A percentile compares a stretch with the other conserved stretches of the same genome.
Conservation (phyloP, 2,797 vertebrate species). For the Sebastes diaconus region DNA sequence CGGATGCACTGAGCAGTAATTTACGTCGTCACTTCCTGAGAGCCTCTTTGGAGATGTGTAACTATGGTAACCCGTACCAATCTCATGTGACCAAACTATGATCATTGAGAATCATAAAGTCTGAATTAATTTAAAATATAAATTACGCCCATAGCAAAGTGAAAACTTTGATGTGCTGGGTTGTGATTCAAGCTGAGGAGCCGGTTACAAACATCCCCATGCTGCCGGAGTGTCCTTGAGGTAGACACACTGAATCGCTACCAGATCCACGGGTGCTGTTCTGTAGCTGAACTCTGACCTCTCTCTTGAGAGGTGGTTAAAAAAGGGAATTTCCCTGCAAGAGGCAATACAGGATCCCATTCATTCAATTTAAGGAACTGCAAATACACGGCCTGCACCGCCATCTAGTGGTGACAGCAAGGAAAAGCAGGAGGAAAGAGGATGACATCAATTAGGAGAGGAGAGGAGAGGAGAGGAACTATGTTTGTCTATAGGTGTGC, state of each 20-base stretch:
- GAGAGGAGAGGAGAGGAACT: too few species aligned
- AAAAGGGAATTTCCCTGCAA: constrained; percentile 27
- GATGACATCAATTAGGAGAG: background rate
- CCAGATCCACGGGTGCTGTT: background rate
- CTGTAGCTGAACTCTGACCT: constrained; percentile 33
- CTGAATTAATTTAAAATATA: too few species aligned
- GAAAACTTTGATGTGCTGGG: too few species aligned
- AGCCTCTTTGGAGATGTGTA: too few species aligned
- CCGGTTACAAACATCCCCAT: background rate
- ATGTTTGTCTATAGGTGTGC: background rate
- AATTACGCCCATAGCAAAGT: too few species aligned
- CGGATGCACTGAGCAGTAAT: too few species aligned
- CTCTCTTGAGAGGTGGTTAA: background rate
- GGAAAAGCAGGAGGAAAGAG: background rate
- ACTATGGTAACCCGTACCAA: too few species aligned
- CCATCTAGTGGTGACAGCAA: constrained; percentile 62
- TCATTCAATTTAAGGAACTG: background rate
- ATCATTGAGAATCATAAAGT: rapidly evolving
- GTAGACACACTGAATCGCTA: background rate
- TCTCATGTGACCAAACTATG: too few species aligned
- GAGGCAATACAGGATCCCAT: constrained; percentile 13
- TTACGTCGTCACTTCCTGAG: too few species aligned
- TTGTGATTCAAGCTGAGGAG: background rate
- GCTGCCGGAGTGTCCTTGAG: background rate
- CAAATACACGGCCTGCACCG: constrained; percentile 32